Evolutionary conservation across 2,113 vertebrate species (phyloP).

Genomic region (Gracilinanus agilis): DNA sequence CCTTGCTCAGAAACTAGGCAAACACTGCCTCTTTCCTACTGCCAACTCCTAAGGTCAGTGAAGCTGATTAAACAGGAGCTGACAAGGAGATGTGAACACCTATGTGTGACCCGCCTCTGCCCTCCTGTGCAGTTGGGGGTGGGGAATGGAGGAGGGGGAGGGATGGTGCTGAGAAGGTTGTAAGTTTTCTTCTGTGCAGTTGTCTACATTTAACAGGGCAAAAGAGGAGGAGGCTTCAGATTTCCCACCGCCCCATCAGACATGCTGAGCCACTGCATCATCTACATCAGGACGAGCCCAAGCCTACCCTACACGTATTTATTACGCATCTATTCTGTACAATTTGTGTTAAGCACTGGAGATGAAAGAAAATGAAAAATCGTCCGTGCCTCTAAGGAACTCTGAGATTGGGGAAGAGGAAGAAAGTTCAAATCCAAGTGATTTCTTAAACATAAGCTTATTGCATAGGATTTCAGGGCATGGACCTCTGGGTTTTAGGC

Average conservation of each 20-base stretch:
- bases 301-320: neutral
- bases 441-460: neutral
- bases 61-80: neutral
- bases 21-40: neutral
- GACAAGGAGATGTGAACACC: constrained; percentile 3
- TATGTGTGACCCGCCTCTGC: neutral
- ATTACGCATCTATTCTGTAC: neutral
- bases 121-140: neutral
- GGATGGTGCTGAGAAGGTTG: neutral
- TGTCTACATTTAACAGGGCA: neutral
- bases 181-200: neutral
- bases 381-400: neutral
- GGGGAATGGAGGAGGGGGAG: too few species aligned
- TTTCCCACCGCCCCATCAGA: neutral
- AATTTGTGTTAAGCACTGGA: neutral
- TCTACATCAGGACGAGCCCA: neutral
- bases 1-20: neutral
- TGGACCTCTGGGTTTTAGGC: neutral
- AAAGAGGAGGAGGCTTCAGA: neutral
- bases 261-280: neutral
- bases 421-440: neutral
- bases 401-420: neutral
- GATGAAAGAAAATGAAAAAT: neutral
- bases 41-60: neutral
- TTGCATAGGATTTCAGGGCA: neutral